Evolutionary conservation across 2,888 invertebrate species (phyloP), one percentile per base, ranked within the genome.

Genomic region (Auanema freiburgensis): DNA sequence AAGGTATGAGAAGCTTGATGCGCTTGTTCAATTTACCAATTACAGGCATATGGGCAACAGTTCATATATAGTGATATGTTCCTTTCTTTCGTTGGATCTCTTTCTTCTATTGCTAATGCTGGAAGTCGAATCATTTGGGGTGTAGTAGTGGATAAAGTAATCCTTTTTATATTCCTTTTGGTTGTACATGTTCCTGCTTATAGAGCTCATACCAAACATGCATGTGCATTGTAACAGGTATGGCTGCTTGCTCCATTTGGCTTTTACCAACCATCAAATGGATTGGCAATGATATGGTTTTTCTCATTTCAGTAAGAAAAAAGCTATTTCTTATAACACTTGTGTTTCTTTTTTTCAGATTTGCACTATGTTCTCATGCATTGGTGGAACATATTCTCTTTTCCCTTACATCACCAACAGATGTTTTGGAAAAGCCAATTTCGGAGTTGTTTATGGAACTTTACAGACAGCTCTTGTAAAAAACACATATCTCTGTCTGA

Each of bases 31-130:
- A n/a, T n/a, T n/a, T n/a, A 33, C 18, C 10, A 43, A 8, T 65
- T 72, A 58, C 44, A 75, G 77, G 69, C 79, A 0, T 81, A 71
- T 57, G 81, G 80, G 42, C 78, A 79, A 53, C 75, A 76, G 24
- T 81, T 81, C 67, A 79, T 81, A 50, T 57, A 69, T 5, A 75
- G 77, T 41, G 81, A 81, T 63, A 72, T 79, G 41, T 81, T 80
- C 55, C 65, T 81, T n/a, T 79, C 81, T 18, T 65, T 79, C 5
- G 71, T 81, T 18, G 81, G 77, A 52, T 77, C 79, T 1, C 67
- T 81, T 46, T 76, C 79, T 1, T 77, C 81, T 0, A 70, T 73
- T 14, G 72, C 72, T 68, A 81, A 81, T 69, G 80, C 80, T 33
- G 65, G 74, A 23, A 77, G 78, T 55, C 69, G 80, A 23, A 68